Evolutionary conservation across 2,888 invertebrate genomes (phyloP).

Genomic region (Standfussiana lucernea): DNA sequence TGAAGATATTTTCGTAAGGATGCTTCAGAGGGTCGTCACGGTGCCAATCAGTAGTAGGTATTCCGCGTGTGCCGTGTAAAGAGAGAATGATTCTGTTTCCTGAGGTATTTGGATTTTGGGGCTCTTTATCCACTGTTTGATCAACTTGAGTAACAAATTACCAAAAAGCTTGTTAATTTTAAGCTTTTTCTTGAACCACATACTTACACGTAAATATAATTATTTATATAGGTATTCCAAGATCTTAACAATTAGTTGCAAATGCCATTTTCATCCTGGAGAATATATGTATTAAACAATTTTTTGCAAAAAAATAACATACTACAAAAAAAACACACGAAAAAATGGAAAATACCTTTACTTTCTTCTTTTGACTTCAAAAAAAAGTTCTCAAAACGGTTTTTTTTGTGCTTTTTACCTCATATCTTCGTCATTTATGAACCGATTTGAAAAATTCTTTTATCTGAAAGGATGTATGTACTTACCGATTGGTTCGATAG

Average conservation of each 20-base stretch:
- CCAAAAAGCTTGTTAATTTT: not conserved
- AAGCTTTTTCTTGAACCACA: not conserved
- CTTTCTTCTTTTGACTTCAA: too few species aligned
- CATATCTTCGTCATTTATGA: too few species aligned
- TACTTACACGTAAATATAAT: too few species aligned
- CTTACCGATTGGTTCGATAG: too few species aligned
- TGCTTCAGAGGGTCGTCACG: not conserved
- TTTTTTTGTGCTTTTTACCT: too few species aligned
- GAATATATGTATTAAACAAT: not conserved
- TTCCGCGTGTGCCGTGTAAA: not conserved
- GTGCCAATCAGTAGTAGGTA: not conserved
- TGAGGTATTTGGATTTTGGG: not conserved
- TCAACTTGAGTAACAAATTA: constrained; percentile 5
- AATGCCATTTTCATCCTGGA: not conserved
- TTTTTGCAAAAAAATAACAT: too few species aligned
- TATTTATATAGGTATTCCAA: too few species aligned
- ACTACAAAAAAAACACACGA: too few species aligned
- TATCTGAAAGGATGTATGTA: too few species aligned
- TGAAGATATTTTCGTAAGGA: not conserved
- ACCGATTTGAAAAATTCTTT: too few species aligned
- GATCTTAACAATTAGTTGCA: not conserved
- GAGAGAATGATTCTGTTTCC: not conserved
- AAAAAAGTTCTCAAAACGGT: too few species aligned
- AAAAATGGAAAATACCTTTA: too few species aligned
- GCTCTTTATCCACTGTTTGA: not conserved